These are phyloP conservation scores for Campylomormyrus tamandua DNA, from an alignment of 2,113 vertebrate genomes.

Conservation along the genomic window DNA sequence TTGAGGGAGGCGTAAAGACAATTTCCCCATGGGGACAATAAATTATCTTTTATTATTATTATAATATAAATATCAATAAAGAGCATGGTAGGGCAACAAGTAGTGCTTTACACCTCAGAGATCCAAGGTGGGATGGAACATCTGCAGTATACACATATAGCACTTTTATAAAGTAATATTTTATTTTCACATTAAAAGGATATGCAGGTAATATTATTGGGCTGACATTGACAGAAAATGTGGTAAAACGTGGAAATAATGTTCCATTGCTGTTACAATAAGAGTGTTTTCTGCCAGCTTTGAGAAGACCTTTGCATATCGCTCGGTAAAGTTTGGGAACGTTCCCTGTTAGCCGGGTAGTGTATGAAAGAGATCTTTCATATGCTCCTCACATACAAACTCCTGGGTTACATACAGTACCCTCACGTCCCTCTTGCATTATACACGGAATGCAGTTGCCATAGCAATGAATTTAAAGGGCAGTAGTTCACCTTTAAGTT, in stretches of 20 bases:
- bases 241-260: not conserved
- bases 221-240: not conserved
- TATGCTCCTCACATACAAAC: not conserved
- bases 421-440: not conserved
- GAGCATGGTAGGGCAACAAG: too few species aligned
- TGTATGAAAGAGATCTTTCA: not conserved
- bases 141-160: not conserved
- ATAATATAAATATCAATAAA: too few species aligned
- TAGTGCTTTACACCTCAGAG: too few species aligned
- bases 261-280: not conserved
- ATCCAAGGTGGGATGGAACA: too few species aligned
- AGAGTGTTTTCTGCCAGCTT: not conserved
- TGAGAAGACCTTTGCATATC: not conserved
- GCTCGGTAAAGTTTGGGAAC: not conserved
- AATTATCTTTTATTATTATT: too few species aligned
- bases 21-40: too few species aligned
- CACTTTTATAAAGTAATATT: not conserved
- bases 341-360: not conserved
- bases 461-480: not conserved
- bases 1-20: too few species aligned
- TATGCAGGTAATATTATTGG: not conserved
- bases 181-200: not conserved
- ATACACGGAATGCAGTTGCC: not conserved
- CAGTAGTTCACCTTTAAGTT: not conserved
- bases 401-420: not conserved